Percentiles rank a stretch among this genome's conserved stretches.
Evolutionary conservation across 2,888 invertebrate genomes (phyloP).

Genomic region (Rhamnusium bicolor): DNA sequence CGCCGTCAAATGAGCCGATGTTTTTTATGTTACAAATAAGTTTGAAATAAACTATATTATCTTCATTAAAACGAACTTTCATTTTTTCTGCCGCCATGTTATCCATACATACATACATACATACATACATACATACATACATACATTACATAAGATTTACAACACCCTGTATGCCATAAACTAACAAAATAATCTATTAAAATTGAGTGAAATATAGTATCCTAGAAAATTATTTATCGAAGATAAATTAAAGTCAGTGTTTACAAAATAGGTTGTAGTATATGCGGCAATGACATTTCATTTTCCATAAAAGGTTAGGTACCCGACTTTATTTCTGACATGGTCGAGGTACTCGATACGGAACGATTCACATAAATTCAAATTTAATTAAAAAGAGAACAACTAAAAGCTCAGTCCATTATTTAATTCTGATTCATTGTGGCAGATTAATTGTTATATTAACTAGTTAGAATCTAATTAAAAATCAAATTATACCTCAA

Average conservation of each 20-base stretch:
- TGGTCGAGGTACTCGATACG: background rate
- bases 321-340: background rate
- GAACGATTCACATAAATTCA: slow-evolving; percentile 19
- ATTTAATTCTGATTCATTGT: background rate
- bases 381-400: slow-evolving; percentile 8
- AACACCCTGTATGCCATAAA: no score
- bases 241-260: background rate
- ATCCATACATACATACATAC: no score
- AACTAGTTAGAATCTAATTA: background rate
- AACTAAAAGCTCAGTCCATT: background rate
- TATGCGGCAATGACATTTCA: slow-evolving; percentile 16
- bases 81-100: no score
- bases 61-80: no score
- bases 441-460: background rate
- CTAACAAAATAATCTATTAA: no score
- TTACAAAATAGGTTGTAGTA: slow-evolving; percentile 1
- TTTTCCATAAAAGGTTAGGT: slow-evolving; percentile 5
- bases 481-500: background rate
- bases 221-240: background rate
- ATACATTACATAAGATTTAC: no score
- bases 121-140: no score
- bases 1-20: no score
- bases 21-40: no score
- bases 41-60: no score
- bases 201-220: no score